Percentiles rank a stretch among this genome's conserved stretches.
Conservation (phyloP, 2,888 invertebrate genomes). For the Nemapogon koenigi region DNA sequence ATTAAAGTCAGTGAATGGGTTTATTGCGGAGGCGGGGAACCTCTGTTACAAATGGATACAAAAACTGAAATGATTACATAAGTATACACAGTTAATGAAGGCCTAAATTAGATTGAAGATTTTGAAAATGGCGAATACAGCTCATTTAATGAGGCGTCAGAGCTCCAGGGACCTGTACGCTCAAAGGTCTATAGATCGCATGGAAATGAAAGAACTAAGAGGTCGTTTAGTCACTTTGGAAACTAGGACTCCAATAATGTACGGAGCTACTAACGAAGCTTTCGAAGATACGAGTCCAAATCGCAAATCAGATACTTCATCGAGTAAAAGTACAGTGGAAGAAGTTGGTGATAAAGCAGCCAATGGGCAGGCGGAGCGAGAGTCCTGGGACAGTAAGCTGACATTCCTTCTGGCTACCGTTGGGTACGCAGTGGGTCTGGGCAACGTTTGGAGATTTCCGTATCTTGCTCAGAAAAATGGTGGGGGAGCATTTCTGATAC, state of each 20-base stretch:
- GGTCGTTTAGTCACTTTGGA: constrained; percentile 79
- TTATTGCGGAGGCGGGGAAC: too few species aligned
- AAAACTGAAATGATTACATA: too few species aligned
- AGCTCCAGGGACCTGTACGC: constrained; percentile 85
- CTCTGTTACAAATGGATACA: background rate
- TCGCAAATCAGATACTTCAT: constrained; percentile 42
- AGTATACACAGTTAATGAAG: too few species aligned
- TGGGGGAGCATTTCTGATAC: constrained; percentile 96
- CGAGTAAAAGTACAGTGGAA: constrained; percentile 70
- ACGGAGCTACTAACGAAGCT: constrained; percentile 87
- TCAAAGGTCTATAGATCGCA: constrained; percentile 81
- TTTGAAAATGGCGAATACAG: constrained; percentile 83
- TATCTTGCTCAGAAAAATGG: constrained; percentile 95
- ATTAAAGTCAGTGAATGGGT: constrained; percentile 16
- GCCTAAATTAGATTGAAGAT: too few species aligned
- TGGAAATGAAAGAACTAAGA: constrained; percentile 86
- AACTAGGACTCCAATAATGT: constrained; percentile 68
- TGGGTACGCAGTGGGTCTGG: constrained; percentile 92
- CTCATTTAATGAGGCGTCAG: constrained; percentile 86
- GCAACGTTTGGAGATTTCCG: constrained; percentile 96
- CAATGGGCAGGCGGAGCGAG: constrained; percentile 77
- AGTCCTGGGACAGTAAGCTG: constrained; percentile 92
- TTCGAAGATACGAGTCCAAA: constrained; percentile 67
- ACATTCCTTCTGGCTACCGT: constrained; percentile 94
- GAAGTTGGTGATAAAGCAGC: constrained; percentile 72